These are phyloP conservation scores for Cotesia glomerata DNA, from an alignment of 1,140 invertebrate species.

Conservation along the genomic window DNA sequence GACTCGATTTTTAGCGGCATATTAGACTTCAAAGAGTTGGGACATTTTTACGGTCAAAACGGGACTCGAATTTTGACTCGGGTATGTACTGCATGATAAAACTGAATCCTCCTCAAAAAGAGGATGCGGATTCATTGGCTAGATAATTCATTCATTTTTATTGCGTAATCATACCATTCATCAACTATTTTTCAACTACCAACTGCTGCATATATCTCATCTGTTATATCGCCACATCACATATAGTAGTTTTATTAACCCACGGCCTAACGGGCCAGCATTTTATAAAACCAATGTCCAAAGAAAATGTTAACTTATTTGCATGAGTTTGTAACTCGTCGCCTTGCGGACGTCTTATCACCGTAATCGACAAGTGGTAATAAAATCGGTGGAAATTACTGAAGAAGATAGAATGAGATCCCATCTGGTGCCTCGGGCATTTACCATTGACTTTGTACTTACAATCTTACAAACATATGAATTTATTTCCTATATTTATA, in stretches of 20 bases:
- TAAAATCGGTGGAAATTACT: constrained; percentile 27
- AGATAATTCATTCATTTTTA: constrained; percentile 60
- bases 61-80: too few relatives aligned
- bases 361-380: constrained; percentile 28
- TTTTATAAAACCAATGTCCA: too few relatives aligned
- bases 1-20: too few relatives aligned
- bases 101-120: constrained; percentile 32
- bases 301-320: not conserved
- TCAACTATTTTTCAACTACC: too few relatives aligned
- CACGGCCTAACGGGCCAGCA: too few relatives aligned
- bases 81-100: constrained; percentile 24
- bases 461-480: not conserved
- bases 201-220: not conserved
- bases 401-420: not conserved
- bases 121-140: constrained; percentile 63
- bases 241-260: too few relatives aligned
- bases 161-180: constrained; percentile 53
- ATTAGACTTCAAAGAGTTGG: too few relatives aligned
- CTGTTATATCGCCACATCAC: not conserved
- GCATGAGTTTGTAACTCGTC: not conserved
- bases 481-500: not conserved
- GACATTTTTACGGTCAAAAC: too few relatives aligned
- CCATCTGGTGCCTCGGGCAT: constrained; percentile 10
- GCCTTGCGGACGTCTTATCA: too few relatives aligned
- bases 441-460: constrained; percentile 17